Base-by-base conservation (phyloP, 2,797 vertebrate species). In the Urophycis tenuis region DNA sequence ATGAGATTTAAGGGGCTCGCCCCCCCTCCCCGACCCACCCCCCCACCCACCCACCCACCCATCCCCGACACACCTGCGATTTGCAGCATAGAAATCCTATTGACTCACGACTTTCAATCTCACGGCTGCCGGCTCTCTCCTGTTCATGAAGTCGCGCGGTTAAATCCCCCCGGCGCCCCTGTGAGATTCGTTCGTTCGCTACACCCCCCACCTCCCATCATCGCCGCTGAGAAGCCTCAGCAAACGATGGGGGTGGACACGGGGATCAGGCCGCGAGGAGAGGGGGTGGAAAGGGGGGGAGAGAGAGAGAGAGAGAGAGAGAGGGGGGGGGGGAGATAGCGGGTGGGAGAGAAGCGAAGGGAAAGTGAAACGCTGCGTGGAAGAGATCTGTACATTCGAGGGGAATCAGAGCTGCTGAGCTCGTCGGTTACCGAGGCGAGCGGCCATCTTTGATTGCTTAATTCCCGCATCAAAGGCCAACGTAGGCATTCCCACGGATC, bases 151-250 rank as follows among this genome's bases (percentile, higher is more conserved):
- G 76, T 78, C 32, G 83, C 78, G 72, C 84, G 70, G 83, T 85
- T 81, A 90, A 92, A 92, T 90, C 90, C 88, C 88, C 82, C 80
- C 53, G 76, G 84, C 90, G 85, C 89, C 79, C 81, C 76, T 76
- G 80, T 75, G 5, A 82, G 86, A 90, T 91, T 91, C 90, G 88
- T 89, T 60, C 7, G 2, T 90, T 87, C 82, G 79, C 36, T 74
- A 84, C 90, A 85, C 88, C 78, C 0, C 45, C 45, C 45, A 9
- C 14, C 45, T 17, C 80, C 75, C 78, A 78, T 73, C 90, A 88
- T 88, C 85, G 82, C 82, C 86, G 78, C 88, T 90, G 77, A 60
- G 86, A 84, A 83, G 87, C 83, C 87, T 92, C 90, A 91, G 88
- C 91, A 88, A 91, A 91, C 74, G 80, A 73, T n/a, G 41, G 53